Evolutionary conservation across 2,888 invertebrate genomes (phyloP).

Genomic region (Aleiodes alternator): DNA sequence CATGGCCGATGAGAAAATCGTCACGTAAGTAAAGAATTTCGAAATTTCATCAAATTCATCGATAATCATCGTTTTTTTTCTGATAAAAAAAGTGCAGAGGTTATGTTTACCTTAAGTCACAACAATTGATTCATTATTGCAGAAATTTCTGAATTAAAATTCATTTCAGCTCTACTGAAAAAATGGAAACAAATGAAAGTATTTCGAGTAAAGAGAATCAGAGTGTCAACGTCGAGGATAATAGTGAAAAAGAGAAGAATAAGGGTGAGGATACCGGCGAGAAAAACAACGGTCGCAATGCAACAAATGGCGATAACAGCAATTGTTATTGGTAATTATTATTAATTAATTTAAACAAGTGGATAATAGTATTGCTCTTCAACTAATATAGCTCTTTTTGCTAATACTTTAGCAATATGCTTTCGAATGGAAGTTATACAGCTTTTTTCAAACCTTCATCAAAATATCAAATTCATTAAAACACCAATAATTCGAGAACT

Average conservation of each 20-base stretch:
- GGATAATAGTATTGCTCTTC: no score
- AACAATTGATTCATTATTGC: background rate
- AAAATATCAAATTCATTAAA: no score
- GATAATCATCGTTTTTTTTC: background rate
- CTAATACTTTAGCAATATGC: no score
- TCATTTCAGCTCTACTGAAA: constrained; percentile 8
- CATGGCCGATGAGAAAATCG: constrained; percentile 21
- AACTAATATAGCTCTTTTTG: no score
- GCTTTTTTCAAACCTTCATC: no score
- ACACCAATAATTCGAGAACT: no score
- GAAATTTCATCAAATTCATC: background rate
- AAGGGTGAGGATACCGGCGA: constrained; percentile 70
- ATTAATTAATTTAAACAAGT: background rate
- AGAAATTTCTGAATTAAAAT: background rate
- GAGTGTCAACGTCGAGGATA: background rate
- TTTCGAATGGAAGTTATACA: no score
- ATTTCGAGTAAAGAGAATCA: constrained; percentile 16
- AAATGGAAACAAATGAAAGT: background rate
- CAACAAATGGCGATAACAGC: background rate
- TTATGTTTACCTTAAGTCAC: background rate
- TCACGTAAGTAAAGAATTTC: background rate
- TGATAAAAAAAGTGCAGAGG: background rate
- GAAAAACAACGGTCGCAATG: constrained; percentile 42
- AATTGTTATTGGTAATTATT: constrained; percentile 42
- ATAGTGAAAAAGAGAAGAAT: constrained; percentile 7